Conservation (phyloP, 2,113 vertebrate genomes). For the Mungos mungo region DNA sequence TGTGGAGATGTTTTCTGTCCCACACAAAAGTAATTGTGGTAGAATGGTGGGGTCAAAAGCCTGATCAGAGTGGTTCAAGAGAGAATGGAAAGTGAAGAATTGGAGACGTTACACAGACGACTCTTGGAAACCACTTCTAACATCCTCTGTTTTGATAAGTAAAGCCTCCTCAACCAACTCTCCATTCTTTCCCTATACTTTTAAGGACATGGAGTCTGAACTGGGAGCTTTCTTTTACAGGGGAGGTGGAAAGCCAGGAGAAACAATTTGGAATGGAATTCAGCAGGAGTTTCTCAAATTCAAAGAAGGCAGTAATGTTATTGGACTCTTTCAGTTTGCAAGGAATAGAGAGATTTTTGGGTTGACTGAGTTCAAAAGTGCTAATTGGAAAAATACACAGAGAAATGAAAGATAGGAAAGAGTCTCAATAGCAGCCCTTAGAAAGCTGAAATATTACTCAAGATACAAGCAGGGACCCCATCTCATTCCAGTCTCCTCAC, state of each 20-base stretch:
- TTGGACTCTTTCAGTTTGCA: not conserved
- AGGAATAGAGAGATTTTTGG: not conserved
- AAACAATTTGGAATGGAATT: not conserved
- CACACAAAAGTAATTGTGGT: not conserved
- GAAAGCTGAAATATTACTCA: not conserved
- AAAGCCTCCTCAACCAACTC: not conserved
- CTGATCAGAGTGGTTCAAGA: not conserved
- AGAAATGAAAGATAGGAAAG: not conserved
- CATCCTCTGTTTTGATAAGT: not conserved
- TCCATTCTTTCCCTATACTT: not conserved
- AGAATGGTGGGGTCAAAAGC: not conserved
- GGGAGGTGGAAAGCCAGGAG: not conserved
- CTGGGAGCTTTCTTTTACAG: not conserved
- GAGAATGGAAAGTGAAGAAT: not conserved
- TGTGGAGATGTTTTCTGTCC: not conserved
- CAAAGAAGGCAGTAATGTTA: not conserved
- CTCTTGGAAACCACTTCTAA: not conserved
- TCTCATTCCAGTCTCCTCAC: not conserved
- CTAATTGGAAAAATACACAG: not conserved
- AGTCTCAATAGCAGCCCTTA: not conserved
- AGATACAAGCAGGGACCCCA: not conserved
- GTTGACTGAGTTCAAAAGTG: not conserved
- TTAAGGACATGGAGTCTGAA: not conserved
- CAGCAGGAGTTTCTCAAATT: not conserved
- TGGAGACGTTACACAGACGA: not conserved